Base-by-base conservation (phyloP, 1,140 invertebrate genomes). In the Pissodes strobi region DNA sequence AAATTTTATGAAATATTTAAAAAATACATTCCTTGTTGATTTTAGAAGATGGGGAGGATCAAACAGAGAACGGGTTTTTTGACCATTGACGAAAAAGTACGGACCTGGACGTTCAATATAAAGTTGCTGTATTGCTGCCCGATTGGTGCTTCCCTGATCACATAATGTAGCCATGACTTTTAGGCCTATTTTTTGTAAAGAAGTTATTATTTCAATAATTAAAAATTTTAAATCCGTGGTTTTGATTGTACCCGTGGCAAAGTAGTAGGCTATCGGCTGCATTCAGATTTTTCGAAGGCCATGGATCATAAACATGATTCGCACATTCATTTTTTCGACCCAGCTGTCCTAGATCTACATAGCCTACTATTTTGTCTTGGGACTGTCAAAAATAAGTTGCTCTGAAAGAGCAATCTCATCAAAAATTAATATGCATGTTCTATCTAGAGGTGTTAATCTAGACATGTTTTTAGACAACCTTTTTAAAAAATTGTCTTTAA, bases 281-380 rank as follows among this genome's bases (percentile, higher is more conserved):
- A 66, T 69, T 30, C 53, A 69, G 8, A 8, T 15, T 38, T 38
- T 52, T 2, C 27, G 12, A n/a, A 69, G 15, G 12, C 66, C 62
- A 17, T 51, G 38, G 21, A 60, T n/a, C 60, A 68, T 59, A 39
- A 68, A 68, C 62, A 65, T 65, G 65, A 65, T 59, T 53, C 27
- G 38, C 34, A 43, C 13, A 38, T 34, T 34, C 38, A 41, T 53
- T 70, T 34, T 17, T 66, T 37, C 69, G 18, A 78, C 46, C 41
- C 76, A 72, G 66, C 4, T 27, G 46, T 74, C 75, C 38, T 39
- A 66, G 21, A 79, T 55, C 41, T 76, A 71, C 69, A 74, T 74
- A 58, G 73, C 75, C 34, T 38, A 66, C 48, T 72, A 76, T 57
- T 74, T 77, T 49, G 67, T 76, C 63, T 75, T 69, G 49, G 58